Conservation (phyloP, 2,888 invertebrate species). For the Odontothrips loti region DNA sequence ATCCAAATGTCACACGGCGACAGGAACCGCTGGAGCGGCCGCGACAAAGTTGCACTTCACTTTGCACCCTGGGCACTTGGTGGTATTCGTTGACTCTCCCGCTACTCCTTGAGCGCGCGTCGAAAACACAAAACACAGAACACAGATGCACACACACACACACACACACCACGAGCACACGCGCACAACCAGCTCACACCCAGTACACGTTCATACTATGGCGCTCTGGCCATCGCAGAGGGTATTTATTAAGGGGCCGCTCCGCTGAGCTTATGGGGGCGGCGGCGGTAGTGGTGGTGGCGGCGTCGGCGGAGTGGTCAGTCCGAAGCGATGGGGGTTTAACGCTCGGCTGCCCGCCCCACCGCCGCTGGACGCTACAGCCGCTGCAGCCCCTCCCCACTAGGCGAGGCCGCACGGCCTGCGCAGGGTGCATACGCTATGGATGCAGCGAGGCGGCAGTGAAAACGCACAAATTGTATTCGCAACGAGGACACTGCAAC, state of each 20-base stretch:
- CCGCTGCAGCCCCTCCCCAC: not conserved
- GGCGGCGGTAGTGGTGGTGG: not conserved
- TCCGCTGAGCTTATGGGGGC: not conserved
- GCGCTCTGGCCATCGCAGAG: not conserved
- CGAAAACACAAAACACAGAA: not conserved
- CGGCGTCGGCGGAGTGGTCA: constrained; percentile 1
- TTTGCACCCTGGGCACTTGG: not conserved
- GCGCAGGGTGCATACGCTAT: too few relatives aligned
- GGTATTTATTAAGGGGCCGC: constrained; percentile 11
- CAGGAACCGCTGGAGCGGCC: too few relatives aligned
- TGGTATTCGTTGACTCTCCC: too few relatives aligned
- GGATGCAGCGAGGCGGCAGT: too few relatives aligned
- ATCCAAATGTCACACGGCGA: too few relatives aligned
- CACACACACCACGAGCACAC: not conserved
- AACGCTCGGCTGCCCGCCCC: not conserved
- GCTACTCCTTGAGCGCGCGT: too few relatives aligned
- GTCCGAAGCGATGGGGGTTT: not conserved
- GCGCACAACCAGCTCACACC: not conserved
- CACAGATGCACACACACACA: not conserved
- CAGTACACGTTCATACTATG: not conserved
- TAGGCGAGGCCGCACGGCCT: not conserved
- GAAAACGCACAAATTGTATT: too few relatives aligned
- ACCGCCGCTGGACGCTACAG: not conserved
- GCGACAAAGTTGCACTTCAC: not conserved
- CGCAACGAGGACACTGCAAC: too few relatives aligned